Evolutionary conservation across 2,888 invertebrate species (phyloP), one percentile per base, ranked within the genome.

Genomic region (Drosophila longiperda): DNA sequence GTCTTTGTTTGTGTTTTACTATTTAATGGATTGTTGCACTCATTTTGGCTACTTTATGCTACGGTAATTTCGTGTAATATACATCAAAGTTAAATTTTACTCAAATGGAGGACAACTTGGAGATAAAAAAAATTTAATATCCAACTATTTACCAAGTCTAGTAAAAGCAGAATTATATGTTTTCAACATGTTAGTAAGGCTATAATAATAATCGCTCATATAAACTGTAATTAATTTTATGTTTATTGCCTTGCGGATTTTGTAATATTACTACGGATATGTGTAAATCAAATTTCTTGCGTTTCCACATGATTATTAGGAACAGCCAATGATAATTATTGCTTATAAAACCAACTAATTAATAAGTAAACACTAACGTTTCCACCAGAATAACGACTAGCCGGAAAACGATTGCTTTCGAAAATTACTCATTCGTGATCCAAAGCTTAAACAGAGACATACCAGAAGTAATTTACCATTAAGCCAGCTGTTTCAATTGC

Each of bases 1-100:
- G 52, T 45, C 40, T 62, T 48, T 53, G 54, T 48, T 40, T 38
- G 34, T 59, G 45, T 9, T 55, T 60, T 68, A 70, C 66, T 55
- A 20, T 45, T 71, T 53, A 59, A 61, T 66, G 26, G 40, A 38
- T 53, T 38, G 48, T 42, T 38, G 32, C 68, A 59, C 26, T 50
- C 42, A 32, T 42, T 73, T 73, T 65, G 58, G 50, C 61, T 60
- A 59, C 54, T 61, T 79, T 38, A 53, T 45, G 58, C 40, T 49
- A 34, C 62, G 26, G 33, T 65, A 54, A 67, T 80, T 75, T 75
- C 5, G n/a, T 53, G 40, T 68, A 58, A 60, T 75, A 72, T 66
- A 59, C 32, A 45, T 15, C 26, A 50, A 49, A 70, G 64, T 52
- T 50, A 75, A 50, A 70, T 49, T 66, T 74, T 53, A 40, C 20